These are phyloP conservation scores for Pogonomyrmex barbatus DNA, from an alignment of 1,140 invertebrate genomes.

Conservation along the genomic window DNA sequence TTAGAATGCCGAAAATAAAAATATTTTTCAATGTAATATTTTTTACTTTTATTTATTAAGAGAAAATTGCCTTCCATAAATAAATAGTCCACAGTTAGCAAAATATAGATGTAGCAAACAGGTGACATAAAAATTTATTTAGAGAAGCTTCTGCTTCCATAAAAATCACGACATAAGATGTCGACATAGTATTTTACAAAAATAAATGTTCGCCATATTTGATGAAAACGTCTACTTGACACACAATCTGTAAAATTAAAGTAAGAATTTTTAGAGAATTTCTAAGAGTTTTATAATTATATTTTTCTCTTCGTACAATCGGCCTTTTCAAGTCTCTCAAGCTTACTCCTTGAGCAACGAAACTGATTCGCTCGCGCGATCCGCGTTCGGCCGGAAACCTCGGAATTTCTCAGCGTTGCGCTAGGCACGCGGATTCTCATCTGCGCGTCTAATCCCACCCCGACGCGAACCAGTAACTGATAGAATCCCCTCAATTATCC, in stretches of 20 bases:
- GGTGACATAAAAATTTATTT: neutral
- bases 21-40: neutral
- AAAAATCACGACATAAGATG: neutral
- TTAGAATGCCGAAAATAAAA: no score
- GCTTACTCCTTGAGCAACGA: slow-evolving; percentile 40
- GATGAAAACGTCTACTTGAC: neutral
- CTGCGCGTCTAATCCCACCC: slow-evolving; percentile 62
- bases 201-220: neutral
- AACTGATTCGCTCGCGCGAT: slow-evolving; percentile 30
- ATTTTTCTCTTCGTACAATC: slow-evolving; percentile 1
- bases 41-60: neutral
- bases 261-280: neutral
- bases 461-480: slow-evolving; percentile 71
- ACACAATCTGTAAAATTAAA: slow-evolving; percentile 12
- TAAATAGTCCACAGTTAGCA: neutral
- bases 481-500: slow-evolving; percentile 82
- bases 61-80: neutral
- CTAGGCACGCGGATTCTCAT: slow-evolving; percentile 56
- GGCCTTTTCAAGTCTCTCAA: slow-evolving; percentile 5
- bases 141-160: neutral
- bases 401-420: slow-evolving; percentile 34
- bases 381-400: slow-evolving; percentile 13
- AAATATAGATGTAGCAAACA: neutral
- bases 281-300: neutral
- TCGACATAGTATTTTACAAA: neutral